Percentiles rank a stretch among this genome's conserved stretches.
phyloP scores from a whole-genome alignment of 2,113 vertebrate genomes.

The Channa maculata region DNA sequence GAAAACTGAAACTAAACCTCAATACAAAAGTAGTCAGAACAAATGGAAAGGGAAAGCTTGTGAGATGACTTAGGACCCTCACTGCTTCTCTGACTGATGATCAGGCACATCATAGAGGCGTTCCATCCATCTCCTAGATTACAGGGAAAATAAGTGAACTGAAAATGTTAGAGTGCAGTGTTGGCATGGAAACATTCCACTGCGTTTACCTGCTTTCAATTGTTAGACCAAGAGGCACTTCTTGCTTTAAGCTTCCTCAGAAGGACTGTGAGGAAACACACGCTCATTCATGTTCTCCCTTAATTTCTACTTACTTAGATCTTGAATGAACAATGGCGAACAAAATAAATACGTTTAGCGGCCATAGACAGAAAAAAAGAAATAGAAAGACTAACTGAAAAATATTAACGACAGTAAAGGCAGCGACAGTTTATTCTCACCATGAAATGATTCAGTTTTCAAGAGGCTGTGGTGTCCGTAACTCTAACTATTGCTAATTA shows the following conservation, averaged over 20 bases:
- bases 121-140: conserved; percentile 66
- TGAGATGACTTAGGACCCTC: conserved; percentile 31
- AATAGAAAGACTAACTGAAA: conserved; percentile 27
- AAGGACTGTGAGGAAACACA: conserved; percentile 51
- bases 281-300: conserved; percentile 29
- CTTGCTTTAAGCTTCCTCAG: conserved; percentile 45
- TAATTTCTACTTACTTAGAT: conserved; percentile 31
- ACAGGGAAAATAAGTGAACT: conserved; percentile 61
- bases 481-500: conserved; percentile 32
- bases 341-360: conserved; percentile 7
- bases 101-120: conserved; percentile 33
- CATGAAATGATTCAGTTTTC: conserved; percentile 28
- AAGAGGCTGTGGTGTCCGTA: conserved; percentile 16
- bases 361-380: conserved; percentile 2
- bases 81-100: conserved; percentile 30
- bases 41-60: conserved; percentile 11
- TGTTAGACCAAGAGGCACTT: conserved; percentile 60
- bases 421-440: conserved; percentile 1
- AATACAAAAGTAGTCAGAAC: conserved; percentile 16
- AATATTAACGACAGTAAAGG: conserved; percentile 6
- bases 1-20: conserved; percentile 6
- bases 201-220: conserved; percentile 68
- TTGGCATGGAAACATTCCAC: conserved; percentile 81
- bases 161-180: conserved; percentile 62
- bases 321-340: conserved; percentile 18